A percentile compares a stretch with the other conserved stretches of the same genome.
These are phyloP conservation scores for Synergus gifuensis DNA, from an alignment of 2,888 invertebrate species.

Conservation along the genomic window DNA sequence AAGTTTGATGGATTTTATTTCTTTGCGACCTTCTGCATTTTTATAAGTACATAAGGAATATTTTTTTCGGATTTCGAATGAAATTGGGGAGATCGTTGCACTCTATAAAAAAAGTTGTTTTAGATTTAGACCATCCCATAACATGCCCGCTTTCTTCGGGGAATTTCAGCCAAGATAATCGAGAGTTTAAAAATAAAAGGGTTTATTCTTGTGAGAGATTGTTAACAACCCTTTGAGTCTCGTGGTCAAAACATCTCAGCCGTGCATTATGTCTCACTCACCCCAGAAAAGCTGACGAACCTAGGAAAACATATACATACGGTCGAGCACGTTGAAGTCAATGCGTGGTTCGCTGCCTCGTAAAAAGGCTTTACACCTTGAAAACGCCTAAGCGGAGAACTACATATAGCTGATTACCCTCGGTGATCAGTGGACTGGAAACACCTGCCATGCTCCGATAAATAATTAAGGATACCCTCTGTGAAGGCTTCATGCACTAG, in stretches of 20 bases:
- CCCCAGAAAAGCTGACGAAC: constrained; percentile 47
- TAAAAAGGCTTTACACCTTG: constrained; percentile 67
- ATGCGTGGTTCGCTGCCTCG: constrained; percentile 64
- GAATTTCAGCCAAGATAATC: constrained; percentile 17
- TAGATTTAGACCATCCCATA: too few relatives aligned
- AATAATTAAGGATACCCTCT: constrained; percentile 32
- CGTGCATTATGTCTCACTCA: constrained; percentile 68
- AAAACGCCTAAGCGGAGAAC: constrained; percentile 60
- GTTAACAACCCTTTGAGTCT: constrained; percentile 71
- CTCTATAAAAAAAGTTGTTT: too few relatives aligned
- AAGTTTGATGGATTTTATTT: too few relatives aligned
- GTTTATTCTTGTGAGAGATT: constrained; percentile 7
- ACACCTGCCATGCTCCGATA: constrained; percentile 39
- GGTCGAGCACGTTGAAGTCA: constrained; percentile 53
- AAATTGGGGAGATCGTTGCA: too few relatives aligned
- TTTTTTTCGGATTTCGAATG: too few relatives aligned
- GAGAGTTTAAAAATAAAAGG: constrained; percentile 13
- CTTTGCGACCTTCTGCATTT: too few relatives aligned
- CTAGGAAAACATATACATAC: constrained; percentile 49
- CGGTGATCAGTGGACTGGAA: constrained; percentile 32
- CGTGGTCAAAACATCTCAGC: constrained; percentile 67
- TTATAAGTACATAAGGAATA: too few relatives aligned
- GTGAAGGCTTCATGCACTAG: neutral
- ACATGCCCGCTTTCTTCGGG: neutral
- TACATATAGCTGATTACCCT: constrained; percentile 38